Base-by-base conservation (phyloP, 2,888 invertebrate genomes). In the Tachina fera region DNA sequence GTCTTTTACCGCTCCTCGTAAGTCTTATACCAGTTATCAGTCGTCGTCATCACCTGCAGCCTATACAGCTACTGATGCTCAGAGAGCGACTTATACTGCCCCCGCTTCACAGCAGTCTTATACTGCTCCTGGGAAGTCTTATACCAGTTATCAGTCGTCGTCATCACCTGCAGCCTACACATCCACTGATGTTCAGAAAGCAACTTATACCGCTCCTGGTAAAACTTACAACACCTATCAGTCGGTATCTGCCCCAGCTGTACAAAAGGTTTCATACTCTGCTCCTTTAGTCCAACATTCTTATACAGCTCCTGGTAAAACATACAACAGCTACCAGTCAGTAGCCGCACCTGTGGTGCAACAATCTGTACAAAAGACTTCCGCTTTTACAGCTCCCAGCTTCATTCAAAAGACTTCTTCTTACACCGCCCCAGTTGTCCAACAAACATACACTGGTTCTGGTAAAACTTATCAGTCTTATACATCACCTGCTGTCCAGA, bases 1-100 rank as follows among this genome's bases (percentile, higher is more conserved):
- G 19, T 49, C 81, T 4, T 81, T 70, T 19, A 72, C 77, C n/a
- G 68, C 81, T 49, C 67, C 79, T n/a, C 70, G 86, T 22, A 70
- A 84, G n/a, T 86, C 86, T 1, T 87, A 87, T 63, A 84, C 76
- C 43, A 83, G 77, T 49, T 81, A 83, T 60, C 71, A 83, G 31
- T 31, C 31, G 31, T 31, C 31, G 31, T n/a, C n/a, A 1, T 53
- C 84, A 22, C 74, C 86, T 9, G 75, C 63, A 1, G 3, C 72
- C 6, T 74, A 61, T 22, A 51, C 60, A 1, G 9, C 61, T 6
- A 43, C 63, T 10, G 70, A 41, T 22, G 75, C 41, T 14, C 83
- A 72, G 47, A 74, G 75, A 43, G 41, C 14, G 10, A 71, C 75
- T 9, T 79, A 79, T 47, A 47, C 63, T 9, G 47, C 47, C 6